A percentile compares a stretch with the other conserved stretches of the same genome.
These are phyloP conservation scores for Sebastes cheni DNA, from an alignment of 2,797 vertebrate genomes.

Conservation along the genomic window DNA sequence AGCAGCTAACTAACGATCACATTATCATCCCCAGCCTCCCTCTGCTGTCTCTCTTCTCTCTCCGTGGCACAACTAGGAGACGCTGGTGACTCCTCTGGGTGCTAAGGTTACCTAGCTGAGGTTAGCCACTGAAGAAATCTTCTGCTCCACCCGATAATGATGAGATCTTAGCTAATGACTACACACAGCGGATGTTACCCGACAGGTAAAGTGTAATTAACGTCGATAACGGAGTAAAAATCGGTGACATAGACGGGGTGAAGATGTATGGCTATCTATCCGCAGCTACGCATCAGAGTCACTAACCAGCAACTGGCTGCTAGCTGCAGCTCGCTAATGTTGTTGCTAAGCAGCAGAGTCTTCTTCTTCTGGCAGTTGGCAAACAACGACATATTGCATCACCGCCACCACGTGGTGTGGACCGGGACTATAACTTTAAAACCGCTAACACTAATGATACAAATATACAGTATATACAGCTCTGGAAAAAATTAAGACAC, in stretches of 20 bases:
- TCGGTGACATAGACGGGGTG: neutral
- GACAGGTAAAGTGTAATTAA: neutral
- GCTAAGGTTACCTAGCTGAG: conserved; percentile 61
- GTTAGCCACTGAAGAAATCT: conserved; percentile 54
- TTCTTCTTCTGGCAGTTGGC: neutral
- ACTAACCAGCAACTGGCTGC: conserved; percentile 47
- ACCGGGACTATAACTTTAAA: too few relatives aligned
- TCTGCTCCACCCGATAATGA: neutral
- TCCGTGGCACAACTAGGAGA: conserved; percentile 17
- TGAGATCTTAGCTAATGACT: neutral
- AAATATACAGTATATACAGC: too few relatives aligned
- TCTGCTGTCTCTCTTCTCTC: neutral
- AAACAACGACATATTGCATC: neutral
- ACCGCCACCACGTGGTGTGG: neutral
- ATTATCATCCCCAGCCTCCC: conserved; percentile 47
- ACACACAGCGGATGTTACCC: neutral
- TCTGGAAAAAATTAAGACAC: too few relatives aligned
- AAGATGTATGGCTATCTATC: neutral
- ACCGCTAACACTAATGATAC: neutral
- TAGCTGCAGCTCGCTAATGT: conserved; percentile 64
- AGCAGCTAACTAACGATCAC: conserved; percentile 22
- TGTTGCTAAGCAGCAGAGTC: conserved; percentile 74
- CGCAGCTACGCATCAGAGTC: conserved; percentile 24
- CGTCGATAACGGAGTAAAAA: neutral
- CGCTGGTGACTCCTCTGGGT: conserved; percentile 27